phyloP scores from a whole-genome alignment of 2,888 invertebrate species.

The Protonemura montana region DNA sequence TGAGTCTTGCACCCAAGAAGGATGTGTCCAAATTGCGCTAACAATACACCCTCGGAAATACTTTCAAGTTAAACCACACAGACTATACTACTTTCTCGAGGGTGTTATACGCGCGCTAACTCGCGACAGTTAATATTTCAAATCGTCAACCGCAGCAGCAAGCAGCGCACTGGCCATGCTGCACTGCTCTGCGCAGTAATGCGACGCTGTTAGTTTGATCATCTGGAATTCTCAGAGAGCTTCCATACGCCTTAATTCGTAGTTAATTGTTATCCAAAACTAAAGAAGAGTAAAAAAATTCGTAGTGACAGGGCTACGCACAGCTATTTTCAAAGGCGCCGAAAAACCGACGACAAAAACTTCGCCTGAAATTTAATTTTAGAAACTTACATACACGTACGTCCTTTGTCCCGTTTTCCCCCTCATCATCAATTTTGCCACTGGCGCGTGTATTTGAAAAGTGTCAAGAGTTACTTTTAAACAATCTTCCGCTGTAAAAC shows the following conservation, averaged over 20 bases:
- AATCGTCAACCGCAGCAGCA: not conserved
- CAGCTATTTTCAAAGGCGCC: too few species aligned
- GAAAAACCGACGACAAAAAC: not conserved
- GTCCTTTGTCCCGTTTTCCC: not conserved
- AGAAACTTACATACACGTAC: not conserved
- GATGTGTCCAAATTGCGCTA: conserved; percentile 39
- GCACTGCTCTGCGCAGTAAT: too few species aligned
- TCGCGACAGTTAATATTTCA: not conserved
- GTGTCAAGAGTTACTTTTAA: conserved; percentile 3
- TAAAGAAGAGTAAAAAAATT: too few species aligned
- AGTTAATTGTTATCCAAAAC: too few species aligned
- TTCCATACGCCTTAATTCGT: too few species aligned
- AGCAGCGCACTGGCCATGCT: too few species aligned
- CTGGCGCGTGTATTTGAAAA: not conserved
- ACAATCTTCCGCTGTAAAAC: conserved; percentile 7
- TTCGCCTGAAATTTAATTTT: not conserved
- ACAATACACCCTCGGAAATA: conserved; percentile 36
- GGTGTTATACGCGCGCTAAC: not conserved
- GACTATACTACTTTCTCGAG: conserved; percentile 21
- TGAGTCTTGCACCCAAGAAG: conserved; percentile 24
- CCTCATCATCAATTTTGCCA: not conserved
- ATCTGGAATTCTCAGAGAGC: not conserved
- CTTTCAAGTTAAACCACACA: conserved; percentile 37
- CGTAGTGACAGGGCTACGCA: too few species aligned
- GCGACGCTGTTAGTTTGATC: not conserved